Evolutionary conservation across 2,113 vertebrate species (phyloP), one percentile per base, ranked within the genome.

Genomic region (Trachemys scripta): DNA sequence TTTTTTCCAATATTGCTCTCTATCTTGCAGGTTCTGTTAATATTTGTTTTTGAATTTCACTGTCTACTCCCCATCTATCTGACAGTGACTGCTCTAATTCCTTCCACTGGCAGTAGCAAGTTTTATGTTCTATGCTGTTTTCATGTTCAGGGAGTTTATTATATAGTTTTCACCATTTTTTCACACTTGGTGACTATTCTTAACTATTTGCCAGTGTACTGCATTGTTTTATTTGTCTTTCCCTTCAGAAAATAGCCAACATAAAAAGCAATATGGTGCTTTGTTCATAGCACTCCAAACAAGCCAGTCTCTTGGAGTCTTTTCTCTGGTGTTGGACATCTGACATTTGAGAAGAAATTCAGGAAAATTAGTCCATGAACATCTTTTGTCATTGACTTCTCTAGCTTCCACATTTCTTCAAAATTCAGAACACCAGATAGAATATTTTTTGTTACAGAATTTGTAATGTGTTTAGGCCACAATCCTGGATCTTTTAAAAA

Each of bases 391-490:
- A 79, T 49, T 14, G 22, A 79, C 25, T 79, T 49, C 47, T 29
- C 31, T 92, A 27, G 82, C 89, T 91, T 82, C 6, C 22, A 38
- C 5, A 31, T 57, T 88, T 89, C 81, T 84, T 82, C 25, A 80
- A 27, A 93, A 85, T 49, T 59, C 59, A 87, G 83, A 31, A 69
- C 25, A 87, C 8, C 49, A 84, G 75, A 59, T 14, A 54, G 4
- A 69, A 49, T 85, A 54, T 81, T 92, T 96, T 92, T 94, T 97
- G 92, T 95, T 95, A 97, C 96, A 94, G 94, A 93, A 88, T 89
- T 90, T 96, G 82, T 95, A 93, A 94, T 17, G 81, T 76, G 76
- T 96, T 96, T 95, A 95, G 95, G 25, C n/a, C 65, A 96, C 90
- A 96, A 97, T 84, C 91, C 90, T 92, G 59, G 80, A 78, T 62